Conservation (phyloP, 2,888 invertebrate genomes). For the Erynnis tages region DNA sequence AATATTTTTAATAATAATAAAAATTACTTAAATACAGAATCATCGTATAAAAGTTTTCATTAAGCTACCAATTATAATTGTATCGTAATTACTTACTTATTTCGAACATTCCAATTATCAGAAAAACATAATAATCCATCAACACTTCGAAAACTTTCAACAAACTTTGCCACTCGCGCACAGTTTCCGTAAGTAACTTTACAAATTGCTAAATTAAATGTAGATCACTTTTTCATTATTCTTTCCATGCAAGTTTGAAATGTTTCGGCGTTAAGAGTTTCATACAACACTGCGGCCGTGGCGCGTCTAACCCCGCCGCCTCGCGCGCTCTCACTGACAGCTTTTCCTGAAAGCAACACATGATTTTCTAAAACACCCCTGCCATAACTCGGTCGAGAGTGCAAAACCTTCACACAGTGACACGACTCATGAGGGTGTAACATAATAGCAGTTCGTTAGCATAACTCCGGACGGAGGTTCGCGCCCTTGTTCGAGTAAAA, state of each 20-base stretch:
- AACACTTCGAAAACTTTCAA: conserved; percentile 42
- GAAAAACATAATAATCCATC: conserved; percentile 57
- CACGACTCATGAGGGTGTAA: conserved; percentile 68
- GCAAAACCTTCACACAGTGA: conserved; percentile 80
- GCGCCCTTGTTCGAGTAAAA: conserved; percentile 60
- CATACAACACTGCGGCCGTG: conserved; percentile 20
- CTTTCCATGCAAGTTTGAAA: conserved; percentile 6
- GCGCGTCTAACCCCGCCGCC: conserved; percentile 51
- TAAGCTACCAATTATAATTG: too few species aligned
- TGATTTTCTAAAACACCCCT: conserved; percentile 72
- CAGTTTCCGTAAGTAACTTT: conserved; percentile 42
- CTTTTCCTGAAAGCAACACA: conserved; percentile 71
- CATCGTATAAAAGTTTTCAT: too few species aligned
- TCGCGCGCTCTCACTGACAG: conserved; percentile 46
- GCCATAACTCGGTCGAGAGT: conserved; percentile 75
- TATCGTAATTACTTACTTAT: conserved; percentile 57
- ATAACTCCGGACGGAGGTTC: conserved; percentile 57
- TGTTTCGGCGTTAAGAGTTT: conserved; percentile 23
- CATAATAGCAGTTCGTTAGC: conserved; percentile 78
- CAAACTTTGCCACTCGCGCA: conserved; percentile 28
- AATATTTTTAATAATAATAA: too few species aligned
- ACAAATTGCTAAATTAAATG: conserved; percentile 29
- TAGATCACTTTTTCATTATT: conserved; percentile 5
- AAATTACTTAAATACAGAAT: too few species aligned
- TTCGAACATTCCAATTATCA: conserved; percentile 71